phyloP scores from a whole-genome alignment of 2,888 invertebrate species.

The Conus canariensis region DNA sequence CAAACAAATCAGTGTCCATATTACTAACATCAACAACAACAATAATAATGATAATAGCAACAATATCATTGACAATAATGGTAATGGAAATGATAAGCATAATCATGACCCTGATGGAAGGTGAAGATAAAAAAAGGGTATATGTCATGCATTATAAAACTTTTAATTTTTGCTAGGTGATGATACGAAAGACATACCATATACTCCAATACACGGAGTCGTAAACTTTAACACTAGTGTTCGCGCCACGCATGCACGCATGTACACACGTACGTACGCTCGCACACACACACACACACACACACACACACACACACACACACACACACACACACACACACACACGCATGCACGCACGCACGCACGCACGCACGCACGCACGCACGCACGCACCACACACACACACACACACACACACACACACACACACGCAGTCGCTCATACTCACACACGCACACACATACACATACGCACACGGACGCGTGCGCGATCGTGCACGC shows the following conservation, averaged over 20 bases:
- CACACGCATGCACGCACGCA: slow-evolving; percentile 9
- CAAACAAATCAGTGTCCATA: no score
- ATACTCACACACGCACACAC: background rate
- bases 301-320: background rate
- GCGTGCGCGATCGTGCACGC: background rate
- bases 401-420: background rate
- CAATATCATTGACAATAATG: no score
- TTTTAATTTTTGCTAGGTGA: no score
- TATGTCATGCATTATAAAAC: no score
- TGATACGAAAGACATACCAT: no score
- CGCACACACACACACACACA: background rate
- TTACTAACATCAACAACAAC: no score
- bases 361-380: background rate
- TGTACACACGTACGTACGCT: background rate
- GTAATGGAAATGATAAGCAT: no score
- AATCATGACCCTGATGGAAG: no score
- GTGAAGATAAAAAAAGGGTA: no score
- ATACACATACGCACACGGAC: slow-evolving; percentile 8
- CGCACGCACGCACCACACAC: background rate
- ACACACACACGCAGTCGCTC: background rate
- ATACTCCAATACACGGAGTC: no score
- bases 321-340: slow-evolving; percentile 27
- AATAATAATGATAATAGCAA: no score
- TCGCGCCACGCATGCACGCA: background rate
- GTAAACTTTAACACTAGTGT: no score